Conservation (phyloP, 1,140 invertebrate genomes). For the Subanguina moxae region DNA sequence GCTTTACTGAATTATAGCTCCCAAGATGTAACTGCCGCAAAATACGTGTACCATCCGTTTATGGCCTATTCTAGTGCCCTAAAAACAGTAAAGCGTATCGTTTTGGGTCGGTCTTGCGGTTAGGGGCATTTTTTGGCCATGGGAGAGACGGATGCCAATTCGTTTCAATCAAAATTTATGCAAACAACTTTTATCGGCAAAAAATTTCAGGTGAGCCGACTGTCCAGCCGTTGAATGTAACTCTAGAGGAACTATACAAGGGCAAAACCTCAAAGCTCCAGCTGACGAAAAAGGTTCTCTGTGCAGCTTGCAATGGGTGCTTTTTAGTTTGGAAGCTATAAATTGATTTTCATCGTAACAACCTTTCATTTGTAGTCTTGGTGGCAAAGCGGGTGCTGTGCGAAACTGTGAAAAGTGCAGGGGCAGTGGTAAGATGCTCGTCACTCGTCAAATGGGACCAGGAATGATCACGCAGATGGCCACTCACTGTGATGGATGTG, state of each 20-base stretch:
- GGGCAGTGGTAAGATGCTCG: constrained; percentile 61
- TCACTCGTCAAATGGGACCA: constrained; percentile 61
- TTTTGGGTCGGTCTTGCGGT: no score
- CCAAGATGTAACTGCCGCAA: no score
- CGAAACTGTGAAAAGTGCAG: constrained; percentile 58
- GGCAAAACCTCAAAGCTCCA: constrained; percentile 63
- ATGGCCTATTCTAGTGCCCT: no score
- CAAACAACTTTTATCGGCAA: no score
- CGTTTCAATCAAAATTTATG: no score
- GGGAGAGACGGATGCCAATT: no score
- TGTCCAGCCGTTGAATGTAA: constrained; percentile 58
- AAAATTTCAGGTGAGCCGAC: no score
- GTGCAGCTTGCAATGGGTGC: constrained; percentile 61
- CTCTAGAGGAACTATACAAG: constrained; percentile 62
- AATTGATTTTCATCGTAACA: neutral
- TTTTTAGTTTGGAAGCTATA: neutral
- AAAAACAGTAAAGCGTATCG: no score
- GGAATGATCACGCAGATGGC: constrained; percentile 64
- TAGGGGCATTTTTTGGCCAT: no score
- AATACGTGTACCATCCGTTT: no score
- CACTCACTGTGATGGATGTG: constrained; percentile 59
- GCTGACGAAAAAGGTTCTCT: constrained; percentile 61
- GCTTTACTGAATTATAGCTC: no score
- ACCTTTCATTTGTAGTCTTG: constrained; percentile 47
- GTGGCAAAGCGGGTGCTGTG: constrained; percentile 58